These are phyloP conservation scores for Trachythela sp. DNA, from an alignment of 64 coral and sea anemone species.

Conservation along the genomic window DNA sequence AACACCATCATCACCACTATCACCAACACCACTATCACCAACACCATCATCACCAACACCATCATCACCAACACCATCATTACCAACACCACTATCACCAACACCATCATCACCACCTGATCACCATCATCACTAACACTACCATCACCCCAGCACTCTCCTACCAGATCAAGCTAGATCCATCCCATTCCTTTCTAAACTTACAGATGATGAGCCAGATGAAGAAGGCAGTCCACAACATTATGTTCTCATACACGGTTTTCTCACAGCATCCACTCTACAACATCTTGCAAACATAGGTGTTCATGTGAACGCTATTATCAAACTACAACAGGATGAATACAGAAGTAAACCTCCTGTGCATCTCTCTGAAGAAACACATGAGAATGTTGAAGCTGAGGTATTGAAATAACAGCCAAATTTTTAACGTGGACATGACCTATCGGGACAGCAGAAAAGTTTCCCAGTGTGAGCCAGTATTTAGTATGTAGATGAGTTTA, in stretches of 20 bases:
- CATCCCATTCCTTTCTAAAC: neutral
- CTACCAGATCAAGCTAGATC: neutral
- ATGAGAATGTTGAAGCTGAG: neutral
- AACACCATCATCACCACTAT: neutral
- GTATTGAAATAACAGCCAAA: no score
- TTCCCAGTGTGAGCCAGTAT: no score
- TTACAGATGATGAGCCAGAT: conserved; percentile 96
- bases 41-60: no score
- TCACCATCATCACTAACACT: neutral
- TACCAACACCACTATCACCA: neutral
- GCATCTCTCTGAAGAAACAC: neutral
- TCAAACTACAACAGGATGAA: conserved; percentile 18
- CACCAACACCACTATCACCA: neutral
- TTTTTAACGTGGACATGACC: no score
- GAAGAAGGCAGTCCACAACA: conserved; percentile 87
- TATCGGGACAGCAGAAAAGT: no score
- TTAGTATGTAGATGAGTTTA: no score
- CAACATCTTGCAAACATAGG: conserved; percentile 66
- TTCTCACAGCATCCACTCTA: conserved; percentile 61
- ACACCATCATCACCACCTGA: neutral
- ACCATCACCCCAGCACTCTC: neutral
- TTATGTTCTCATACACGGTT: conserved; percentile 80
- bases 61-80: neutral
- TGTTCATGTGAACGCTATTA: conserved; percentile 69
- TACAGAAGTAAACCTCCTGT: neutral